phyloP scores from a whole-genome alignment of 2,888 invertebrate species.

The Andrena marginata region DNA sequence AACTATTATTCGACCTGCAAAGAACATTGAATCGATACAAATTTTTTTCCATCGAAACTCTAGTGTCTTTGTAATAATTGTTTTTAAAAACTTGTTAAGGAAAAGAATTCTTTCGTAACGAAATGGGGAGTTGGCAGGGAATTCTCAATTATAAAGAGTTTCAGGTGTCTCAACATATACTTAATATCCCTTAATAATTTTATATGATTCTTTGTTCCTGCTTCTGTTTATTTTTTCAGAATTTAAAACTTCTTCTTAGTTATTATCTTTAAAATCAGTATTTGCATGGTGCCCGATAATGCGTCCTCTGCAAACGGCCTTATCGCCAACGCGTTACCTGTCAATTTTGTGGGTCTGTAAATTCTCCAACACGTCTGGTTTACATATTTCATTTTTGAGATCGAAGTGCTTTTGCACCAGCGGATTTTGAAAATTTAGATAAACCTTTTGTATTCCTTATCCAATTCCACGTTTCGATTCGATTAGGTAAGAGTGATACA shows the following conservation, averaged over 20 bases:
- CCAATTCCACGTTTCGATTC: no score
- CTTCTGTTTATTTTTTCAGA: conserved; percentile 16
- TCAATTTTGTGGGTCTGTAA: conserved; percentile 38
- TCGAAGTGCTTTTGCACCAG: not conserved
- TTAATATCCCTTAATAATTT: not conserved
- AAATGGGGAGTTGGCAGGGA: not conserved
- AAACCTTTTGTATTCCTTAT: not conserved
- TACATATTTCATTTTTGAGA: conserved; percentile 18
- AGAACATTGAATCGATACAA: not conserved
- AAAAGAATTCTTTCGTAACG: not conserved
- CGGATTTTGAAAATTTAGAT: not conserved
- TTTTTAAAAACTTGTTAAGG: not conserved
- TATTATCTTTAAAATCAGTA: conserved; percentile 54
- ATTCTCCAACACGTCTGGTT: conserved; percentile 30
- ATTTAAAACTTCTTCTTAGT: conserved; percentile 8
- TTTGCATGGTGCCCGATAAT: conserved; percentile 43
- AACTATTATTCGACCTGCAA: conserved; percentile 3
- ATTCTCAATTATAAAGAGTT: no score
- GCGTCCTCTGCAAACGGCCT: conserved; percentile 54
- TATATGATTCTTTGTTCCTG: not conserved
- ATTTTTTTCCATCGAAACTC: not conserved
- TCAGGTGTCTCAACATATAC: not conserved
- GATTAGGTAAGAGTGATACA: no score
- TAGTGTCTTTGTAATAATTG: not conserved
- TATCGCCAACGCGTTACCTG: conserved; percentile 48